Base-by-base conservation (phyloP, 2,888 invertebrate genomes). In the Eupithecia centaureata region DNA sequence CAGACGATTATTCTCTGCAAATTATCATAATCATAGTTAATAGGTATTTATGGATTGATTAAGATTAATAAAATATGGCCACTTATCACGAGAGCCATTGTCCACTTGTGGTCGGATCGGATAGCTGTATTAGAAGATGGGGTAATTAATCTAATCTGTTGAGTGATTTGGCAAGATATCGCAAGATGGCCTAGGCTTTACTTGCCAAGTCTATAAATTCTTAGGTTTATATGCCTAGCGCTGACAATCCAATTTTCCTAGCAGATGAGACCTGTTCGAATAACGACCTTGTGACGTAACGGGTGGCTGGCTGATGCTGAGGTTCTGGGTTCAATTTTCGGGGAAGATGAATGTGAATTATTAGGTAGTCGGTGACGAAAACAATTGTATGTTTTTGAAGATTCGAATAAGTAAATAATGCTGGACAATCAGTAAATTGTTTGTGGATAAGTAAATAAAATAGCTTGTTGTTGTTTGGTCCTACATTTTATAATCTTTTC, bases 201-300 rank as follows among this genome's bases (percentile, higher is more conserved):
- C 28, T 28, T 57, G 57, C 57, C 59, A 59, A 65, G 52, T 65
- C 51, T 8, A 57, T 57, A 32, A 33, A 33, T 57, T 57, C 22
- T 52, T 18, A 32, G 54, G 54, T 56, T 30, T 32, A 18, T 57
- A 33, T 32, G 57, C 18, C 54, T 56, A 30, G 56, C 7, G 15
- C 56, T 57, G 56, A 57, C 57, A 57, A 57, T 32, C 32, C 32
- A 57, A 57, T 57, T 57, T 57, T 57, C 18, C n/a, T 56, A 30
- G 10, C 28, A 56, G 56, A 56, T 56, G 30, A 30, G n/a, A 56
- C 4, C 18, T 56, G 28, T 30, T 1, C 1, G 10, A 22, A 47
- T 47, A 47, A 22, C 47, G 47, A 27, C 13, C 27, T 27, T 52
- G 15, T 27, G 5, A 52, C 27, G 15, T 5, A 27, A 27, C 13